Conservation (phyloP, 1,140 invertebrate species). For the Danaus plexippus region DNA sequence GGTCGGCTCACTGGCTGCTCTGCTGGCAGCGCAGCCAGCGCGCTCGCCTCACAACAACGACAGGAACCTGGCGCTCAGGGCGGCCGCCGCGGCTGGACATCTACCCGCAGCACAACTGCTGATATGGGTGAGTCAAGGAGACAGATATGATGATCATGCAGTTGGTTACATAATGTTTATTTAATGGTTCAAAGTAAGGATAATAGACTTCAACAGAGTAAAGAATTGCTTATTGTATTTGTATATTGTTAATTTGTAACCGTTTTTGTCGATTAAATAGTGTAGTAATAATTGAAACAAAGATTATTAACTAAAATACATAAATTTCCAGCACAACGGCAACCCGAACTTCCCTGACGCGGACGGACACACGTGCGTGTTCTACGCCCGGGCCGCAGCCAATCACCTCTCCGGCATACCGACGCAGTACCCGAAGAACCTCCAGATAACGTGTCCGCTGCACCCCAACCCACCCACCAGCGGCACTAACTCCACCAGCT, state of each 20-base stretch:
- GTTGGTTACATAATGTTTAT: neutral
- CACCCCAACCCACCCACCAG: constrained; percentile 45
- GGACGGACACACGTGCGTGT: constrained; percentile 65
- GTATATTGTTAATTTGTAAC: no score
- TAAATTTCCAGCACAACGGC: constrained; percentile 59
- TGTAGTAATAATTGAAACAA: no score
- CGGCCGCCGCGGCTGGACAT: constrained; percentile 91
- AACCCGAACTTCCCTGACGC: constrained; percentile 67
- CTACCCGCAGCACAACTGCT: constrained; percentile 92
- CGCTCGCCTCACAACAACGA: constrained; percentile 69
- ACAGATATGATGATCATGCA: neutral
- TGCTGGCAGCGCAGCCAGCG: constrained; percentile 38
- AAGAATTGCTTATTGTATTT: no score
- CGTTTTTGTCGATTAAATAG: no score
- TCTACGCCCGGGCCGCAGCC: constrained; percentile 64
- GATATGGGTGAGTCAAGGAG: constrained; percentile 81
- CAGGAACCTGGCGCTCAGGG: constrained; percentile 75
- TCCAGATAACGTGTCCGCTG: constrained; percentile 60
- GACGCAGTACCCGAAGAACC: constrained; percentile 50
- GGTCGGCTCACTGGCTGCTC: constrained; percentile 31
- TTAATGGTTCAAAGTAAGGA: no score
- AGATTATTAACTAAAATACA: constrained; percentile 8
- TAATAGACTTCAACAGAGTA: no score
- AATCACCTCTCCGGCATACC: constrained; percentile 63
- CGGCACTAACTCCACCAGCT: constrained; percentile 50